Evolutionary conservation across 2,797 vertebrate species (phyloP), one percentile per base, ranked within the genome.

Genomic region (Phylloscopus collybita): DNA sequence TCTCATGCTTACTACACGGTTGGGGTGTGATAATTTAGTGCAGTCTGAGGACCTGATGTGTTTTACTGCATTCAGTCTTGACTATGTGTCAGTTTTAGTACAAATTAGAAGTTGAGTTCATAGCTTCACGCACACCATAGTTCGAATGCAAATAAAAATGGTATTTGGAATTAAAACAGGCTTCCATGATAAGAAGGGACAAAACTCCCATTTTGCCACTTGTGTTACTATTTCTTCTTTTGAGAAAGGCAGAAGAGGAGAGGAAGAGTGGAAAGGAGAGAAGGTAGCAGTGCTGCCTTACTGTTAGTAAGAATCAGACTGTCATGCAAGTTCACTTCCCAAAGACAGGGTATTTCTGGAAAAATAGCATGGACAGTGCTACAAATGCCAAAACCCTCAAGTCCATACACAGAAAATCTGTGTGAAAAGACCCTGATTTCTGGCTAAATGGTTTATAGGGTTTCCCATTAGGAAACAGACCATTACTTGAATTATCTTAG

Each of bases 381-480:
- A 56, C 54, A 62, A 45, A 47, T 50, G 36, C 47, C n/a, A 40
- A 36, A 44, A 36, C 1, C 0, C 12, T 0, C 20, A 62, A 60
- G 36, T 45, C 38, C 5, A 11, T 38, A n/a, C 5, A 1, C 21
- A 70, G 30, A 34, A 88, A 45, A 70, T 57, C 16, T 38, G 10
- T 4, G 4, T 66, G 36, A 74, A 62, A 91, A 76, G 72, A 65
- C 6, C 11, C 11, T 70, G 32, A 15, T 27, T 74, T 83, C 22
- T 92, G 23, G 10, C 15, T 66, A 54, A 70, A 44, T 29, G 10
- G 8, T 36, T 81, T 75, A 6, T 32, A 67, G 70, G 10, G 9
- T 83, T 26, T 53, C 18, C 49, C 30, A 45, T 84, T 45, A 85
- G 30, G 50, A 80, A 90, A 44, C 3, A 64, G 32, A 3, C 9